phyloP scores from a whole-genome alignment of 2,113 vertebrate genomes.

The Tachysurus vachellii region DNA sequence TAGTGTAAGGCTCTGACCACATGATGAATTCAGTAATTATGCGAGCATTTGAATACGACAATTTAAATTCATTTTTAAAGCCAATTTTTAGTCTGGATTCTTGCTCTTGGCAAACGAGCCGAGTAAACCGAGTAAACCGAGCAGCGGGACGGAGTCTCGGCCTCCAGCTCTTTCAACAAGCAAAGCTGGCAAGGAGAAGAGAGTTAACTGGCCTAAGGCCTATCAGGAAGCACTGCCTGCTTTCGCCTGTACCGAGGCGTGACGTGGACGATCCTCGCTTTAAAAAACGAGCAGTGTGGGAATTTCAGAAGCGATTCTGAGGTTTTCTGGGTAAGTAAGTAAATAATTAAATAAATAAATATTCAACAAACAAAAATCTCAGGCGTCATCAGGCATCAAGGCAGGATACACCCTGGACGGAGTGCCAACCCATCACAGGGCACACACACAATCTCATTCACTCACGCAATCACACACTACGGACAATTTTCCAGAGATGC shows the following conservation, averaged over 20 bases:
- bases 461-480: too few species aligned
- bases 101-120: not conserved
- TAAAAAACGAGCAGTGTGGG: conserved; percentile 11
- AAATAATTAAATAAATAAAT: not conserved
- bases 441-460: too few species aligned
- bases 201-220: not conserved
- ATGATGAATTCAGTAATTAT: not conserved
- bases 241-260: not conserved
- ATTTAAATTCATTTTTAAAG: not conserved
- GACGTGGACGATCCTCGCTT: not conserved
- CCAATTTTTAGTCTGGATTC: not conserved
- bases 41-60: not conserved
- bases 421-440: too few species aligned
- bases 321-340: conserved; percentile 5
- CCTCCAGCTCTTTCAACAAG: not conserved
- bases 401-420: too few species aligned
- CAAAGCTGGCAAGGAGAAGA: not conserved
- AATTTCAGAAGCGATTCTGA: conserved; percentile 12
- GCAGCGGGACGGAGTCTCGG: not conserved
- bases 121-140: not conserved
- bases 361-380: not conserved
- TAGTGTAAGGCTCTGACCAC: not conserved
- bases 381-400: too few species aligned
- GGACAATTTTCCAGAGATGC: too few species aligned
- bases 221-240: not conserved